phyloP scores from a whole-genome alignment of 1,140 invertebrate genomes.

The Drosophila subobscura region DNA sequence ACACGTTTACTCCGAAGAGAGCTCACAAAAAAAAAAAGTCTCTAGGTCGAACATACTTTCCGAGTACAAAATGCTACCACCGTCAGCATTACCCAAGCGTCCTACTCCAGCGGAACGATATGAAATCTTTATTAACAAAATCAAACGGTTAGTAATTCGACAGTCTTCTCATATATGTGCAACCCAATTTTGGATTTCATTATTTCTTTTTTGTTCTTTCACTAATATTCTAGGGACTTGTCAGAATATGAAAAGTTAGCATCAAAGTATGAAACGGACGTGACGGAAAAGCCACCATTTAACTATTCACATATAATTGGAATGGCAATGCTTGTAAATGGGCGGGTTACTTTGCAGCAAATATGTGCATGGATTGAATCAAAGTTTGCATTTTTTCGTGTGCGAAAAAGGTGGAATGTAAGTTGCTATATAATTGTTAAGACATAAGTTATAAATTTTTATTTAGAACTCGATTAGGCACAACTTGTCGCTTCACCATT shows the following conservation, averaged over 20 bases:
- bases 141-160: constrained; percentile 56
- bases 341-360: constrained; percentile 77
- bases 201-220: background rate
- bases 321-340: constrained; percentile 81
- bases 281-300: constrained; percentile 75
- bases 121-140: constrained; percentile 72
- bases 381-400: constrained; percentile 78
- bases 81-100: constrained; percentile 29
- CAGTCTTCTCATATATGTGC: background rate
- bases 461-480: constrained; percentile 81
- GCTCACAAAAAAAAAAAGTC: constrained; percentile 5
- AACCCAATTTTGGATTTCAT: background rate
- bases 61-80: constrained; percentile 2
- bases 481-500: constrained; percentile 79
- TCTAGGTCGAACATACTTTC: constrained; percentile 4
- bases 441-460: constrained; percentile 1
- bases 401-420: constrained; percentile 83
- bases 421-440: constrained; percentile 21
- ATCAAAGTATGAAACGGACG: constrained; percentile 64
- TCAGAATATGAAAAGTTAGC: constrained; percentile 67
- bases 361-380: constrained; percentile 81
- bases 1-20: background rate
- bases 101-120: constrained; percentile 65
- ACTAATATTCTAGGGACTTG: constrained; percentile 50
- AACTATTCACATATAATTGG: constrained; percentile 83